Percentiles rank a stretch among this genome's conserved stretches.
Conservation (phyloP, 2,113 vertebrate species). For the Hippolais icterina region DNA sequence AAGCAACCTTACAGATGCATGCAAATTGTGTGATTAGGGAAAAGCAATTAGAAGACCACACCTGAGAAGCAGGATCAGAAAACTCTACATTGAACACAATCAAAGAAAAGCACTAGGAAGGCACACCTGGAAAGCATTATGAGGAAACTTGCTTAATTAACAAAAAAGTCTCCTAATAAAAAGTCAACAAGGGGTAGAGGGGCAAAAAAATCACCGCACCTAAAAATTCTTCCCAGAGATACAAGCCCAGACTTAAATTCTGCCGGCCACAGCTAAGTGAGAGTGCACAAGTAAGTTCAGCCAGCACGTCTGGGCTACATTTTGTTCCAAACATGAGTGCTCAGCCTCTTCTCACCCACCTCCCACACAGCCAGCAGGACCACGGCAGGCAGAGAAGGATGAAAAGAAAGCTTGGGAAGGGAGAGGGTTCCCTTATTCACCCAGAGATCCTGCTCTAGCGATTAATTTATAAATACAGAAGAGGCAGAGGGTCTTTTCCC, state of each 20-base stretch:
- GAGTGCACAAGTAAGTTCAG: background rate
- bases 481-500: background rate
- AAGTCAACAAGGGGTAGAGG: background rate
- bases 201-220: background rate
- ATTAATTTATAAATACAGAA: background rate
- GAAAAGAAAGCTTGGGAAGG: background rate
- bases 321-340: background rate
- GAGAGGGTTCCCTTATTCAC: background rate
- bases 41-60: background rate
- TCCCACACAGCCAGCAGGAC: background rate
- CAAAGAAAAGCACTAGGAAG: background rate
- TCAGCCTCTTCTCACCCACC: background rate
- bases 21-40: background rate
- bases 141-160: background rate
- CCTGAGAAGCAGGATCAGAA: background rate
- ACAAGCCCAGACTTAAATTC: background rate
- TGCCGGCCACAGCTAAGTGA: background rate
- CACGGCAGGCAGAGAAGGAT: background rate
- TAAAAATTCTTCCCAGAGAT: background rate
- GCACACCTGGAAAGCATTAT: background rate
- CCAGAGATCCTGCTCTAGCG: fast-evolving
- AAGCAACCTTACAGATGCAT: background rate
- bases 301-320: background rate
- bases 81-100: background rate
- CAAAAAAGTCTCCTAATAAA: background rate